phyloP scores from a whole-genome alignment of 2,888 invertebrate species.

The Phortica okadai region DNA sequence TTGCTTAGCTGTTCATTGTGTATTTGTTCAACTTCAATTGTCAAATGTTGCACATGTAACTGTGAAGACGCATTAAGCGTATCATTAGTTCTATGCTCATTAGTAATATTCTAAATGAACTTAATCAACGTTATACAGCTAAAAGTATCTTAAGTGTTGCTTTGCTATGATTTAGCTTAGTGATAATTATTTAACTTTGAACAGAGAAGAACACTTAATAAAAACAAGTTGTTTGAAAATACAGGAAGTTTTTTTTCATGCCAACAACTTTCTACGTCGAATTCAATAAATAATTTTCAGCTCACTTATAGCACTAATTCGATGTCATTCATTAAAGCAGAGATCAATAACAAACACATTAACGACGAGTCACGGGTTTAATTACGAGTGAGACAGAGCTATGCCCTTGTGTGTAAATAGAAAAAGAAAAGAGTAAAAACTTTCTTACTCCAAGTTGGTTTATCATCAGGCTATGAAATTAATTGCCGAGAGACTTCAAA shows the following conservation, averaged over 20 bases:
- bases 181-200: too few relatives aligned
- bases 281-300: neutral
- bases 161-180: too few relatives aligned
- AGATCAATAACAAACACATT: slow-evolving; percentile 22
- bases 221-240: too few relatives aligned
- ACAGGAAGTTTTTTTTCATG: too few relatives aligned
- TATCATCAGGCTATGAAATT: neutral
- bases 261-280: neutral
- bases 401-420: neutral
- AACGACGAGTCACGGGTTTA: neutral
- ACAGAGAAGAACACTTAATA: too few relatives aligned
- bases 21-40: neutral
- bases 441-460: neutral
- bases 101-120: too few relatives aligned
- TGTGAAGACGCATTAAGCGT: neutral
- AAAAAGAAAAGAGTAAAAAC: neutral
- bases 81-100: too few relatives aligned
- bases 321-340: neutral
- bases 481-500: neutral
- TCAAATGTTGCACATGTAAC: neutral
- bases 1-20: neutral
- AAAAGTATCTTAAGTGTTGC: too few relatives aligned
- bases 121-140: too few relatives aligned
- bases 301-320: neutral
- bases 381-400: neutral